Evolutionary conservation across 1,140 invertebrate species (phyloP), one percentile per base, ranked within the genome.

Genomic region (Drosophila mojavensis): DNA sequence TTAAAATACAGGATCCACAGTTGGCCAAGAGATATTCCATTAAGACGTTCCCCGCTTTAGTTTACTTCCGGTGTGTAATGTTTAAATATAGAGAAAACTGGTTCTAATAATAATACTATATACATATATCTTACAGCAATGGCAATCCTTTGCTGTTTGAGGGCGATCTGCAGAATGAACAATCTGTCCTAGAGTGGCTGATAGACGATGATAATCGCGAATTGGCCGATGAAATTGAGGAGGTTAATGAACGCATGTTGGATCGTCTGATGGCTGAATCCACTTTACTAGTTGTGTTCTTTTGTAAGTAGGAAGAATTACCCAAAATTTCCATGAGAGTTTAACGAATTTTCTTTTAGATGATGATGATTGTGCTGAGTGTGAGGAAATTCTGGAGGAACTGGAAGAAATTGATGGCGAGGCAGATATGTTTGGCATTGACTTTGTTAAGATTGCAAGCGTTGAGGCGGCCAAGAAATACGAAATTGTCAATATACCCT

Each of bases 141-240:
- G 97, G 97, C 75, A 98, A 98, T 94, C 98, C 98, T 15, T 93
- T 99, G 48, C 92, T 98, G 7, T 99, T 97, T 92, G 97, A 98
- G 95, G 97, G 97, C 39, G 97, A 98, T 93, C 93, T 98, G 17
- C 97, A 98, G 93, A 97, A 97, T 91, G 97, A 98, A 93, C 96
- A 97, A 78, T 97, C 96, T 0, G 96, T 98, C 9, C 93, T 98
- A 41, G 97, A 98, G 93, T 98, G 97, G 97, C 93, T 98, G 0
- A 96, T 97, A 67, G 97, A 98, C 92, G 97, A 98, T 92, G 97
- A 98, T 70, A 98, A 98, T 92, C 94, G 98, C 13, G 97, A 98
- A 93, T 91, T 98, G 68, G 97, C 97, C 11, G 97, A 98, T 93
- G 97, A 98, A 94, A 99, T 98, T 81, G 97, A 98, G 93, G 96